Evolutionary conservation across 2,113 vertebrate species (phyloP).

Genomic region (Grammomys dolichurus): DNA sequence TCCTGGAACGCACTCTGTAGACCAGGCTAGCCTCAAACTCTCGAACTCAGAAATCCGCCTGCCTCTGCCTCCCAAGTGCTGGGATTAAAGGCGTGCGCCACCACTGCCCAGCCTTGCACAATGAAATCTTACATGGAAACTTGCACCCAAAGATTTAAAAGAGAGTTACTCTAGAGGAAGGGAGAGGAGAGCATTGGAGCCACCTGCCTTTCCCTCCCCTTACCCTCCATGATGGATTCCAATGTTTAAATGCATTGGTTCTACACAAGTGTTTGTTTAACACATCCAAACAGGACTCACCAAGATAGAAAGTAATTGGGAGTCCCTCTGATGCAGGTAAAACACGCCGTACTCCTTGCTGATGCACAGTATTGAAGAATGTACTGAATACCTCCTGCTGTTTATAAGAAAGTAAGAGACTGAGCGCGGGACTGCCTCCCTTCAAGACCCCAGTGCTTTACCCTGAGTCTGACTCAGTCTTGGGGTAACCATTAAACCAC

Average conservation of each 20-base stretch:
- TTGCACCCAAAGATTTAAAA: neutral
- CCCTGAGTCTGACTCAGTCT: neutral
- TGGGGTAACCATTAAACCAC: neutral
- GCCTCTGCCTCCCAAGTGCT: too few species aligned
- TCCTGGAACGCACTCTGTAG: too few species aligned
- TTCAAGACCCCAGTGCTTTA: neutral
- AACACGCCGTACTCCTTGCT: conserved; percentile 74
- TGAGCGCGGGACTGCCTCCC: neutral
- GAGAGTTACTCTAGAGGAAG: neutral
- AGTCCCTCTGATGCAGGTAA: neutral
- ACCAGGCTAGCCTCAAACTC: too few species aligned
- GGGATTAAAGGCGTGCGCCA: too few species aligned
- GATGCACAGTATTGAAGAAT: conserved; percentile 36
- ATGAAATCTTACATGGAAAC: conserved; percentile 25
- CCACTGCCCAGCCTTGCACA: neutral
- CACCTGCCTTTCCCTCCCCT: neutral
- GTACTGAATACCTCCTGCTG: neutral
- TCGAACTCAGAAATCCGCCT: too few species aligned
- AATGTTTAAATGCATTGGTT: neutral
- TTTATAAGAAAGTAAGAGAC: conserved; percentile 54
- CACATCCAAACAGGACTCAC: conserved; percentile 71
- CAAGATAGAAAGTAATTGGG: neutral
- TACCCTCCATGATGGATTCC: neutral
- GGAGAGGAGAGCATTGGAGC: neutral
- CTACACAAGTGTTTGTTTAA: neutral